Base-by-base conservation (phyloP, 2,888 invertebrate genomes). In the Sicus ferrugineus region DNA sequence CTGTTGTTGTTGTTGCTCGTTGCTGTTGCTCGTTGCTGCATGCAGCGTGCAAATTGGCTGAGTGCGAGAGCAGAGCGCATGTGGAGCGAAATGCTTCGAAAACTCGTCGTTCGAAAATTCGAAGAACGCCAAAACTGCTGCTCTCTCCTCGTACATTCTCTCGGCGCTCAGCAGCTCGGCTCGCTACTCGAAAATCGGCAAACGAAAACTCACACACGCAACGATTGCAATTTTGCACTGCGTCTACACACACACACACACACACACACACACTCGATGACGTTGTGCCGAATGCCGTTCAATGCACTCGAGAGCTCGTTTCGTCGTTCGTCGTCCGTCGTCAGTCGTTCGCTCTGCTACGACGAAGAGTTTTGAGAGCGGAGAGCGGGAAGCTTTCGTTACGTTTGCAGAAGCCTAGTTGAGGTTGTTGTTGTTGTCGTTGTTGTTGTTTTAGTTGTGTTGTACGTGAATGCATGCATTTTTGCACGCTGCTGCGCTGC, bases 251-350 rank as follows among this genome's bases (percentile, higher is more conserved):
- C 46, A 50, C 14, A 63, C 28, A 52, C 68, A 61, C 23, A 4
- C 16, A 31, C 52, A 26, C 54, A 21, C 63, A 28, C 42, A 23
- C 26, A 62, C 46, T 46, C 70, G 31, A 23, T 38, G 56, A 38
- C 58, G 38, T 31, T 66, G 81, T 71, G 75, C 80, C 80, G 82
- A 82, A 81, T 81, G 81, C 77, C 82, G 81, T 81, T 80, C 83
- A 80, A 79, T 81, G 82, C 82, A 83, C 83, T 83, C 80, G 69
- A 42, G 66, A 11, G 54, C 59, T 30, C 59, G 34, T 21, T 5
- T n/a, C 21, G 46, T 52, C 52, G 52, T 11, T 23, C 38, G 38
- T 9, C 38, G 38, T 38, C 38, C 11, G 38, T n/a, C n/a, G n/a
- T n/a, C n/a, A n/a, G n/a, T n/a, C n/a, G n/a, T n/a, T n/a, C n/a